Evolutionary conservation across 2,113 vertebrate genomes (phyloP), one percentile per base, ranked within the genome.

Genomic region (Garra rufa): DNA sequence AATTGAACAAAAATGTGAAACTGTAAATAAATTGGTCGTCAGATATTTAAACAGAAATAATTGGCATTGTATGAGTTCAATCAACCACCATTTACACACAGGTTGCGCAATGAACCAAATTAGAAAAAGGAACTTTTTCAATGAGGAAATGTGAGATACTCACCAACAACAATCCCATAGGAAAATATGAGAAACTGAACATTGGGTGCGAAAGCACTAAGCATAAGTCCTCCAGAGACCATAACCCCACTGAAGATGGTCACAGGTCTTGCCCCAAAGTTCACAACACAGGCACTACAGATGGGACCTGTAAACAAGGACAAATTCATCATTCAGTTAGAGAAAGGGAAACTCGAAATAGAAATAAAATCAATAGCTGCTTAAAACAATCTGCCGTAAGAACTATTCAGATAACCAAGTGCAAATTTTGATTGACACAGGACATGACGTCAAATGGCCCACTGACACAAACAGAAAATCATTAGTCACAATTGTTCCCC

Each of bases 171-270:
- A 70, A 96, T 91, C 75, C 96, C 96, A 84, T 96, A 97, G 19
- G 96, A 96, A 90, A 96, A 92, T 86, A 95, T 94, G 2, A 97
- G 93, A 80, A 96, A 96, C 90, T 95, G 96, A 91, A 97, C 92
- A 80, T 94, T 96, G 24, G 96, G 95, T n/a, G 96, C 96, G 85
- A 96, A 96, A 75, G 96, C 95, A 87, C 96, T 97, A 79, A 97
- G 91, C 93, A 97, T 96, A 70, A 96, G 91, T 14, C 96, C 96
- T 2, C 95, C 96, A 0, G 96, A 94, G 81, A 97, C 95, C 94
- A 97, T 94, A 61, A 97, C 96, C 43, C 95, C 93, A 77, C 96
- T 97, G 93, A 97, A 96, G 88, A 97, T 94, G n/a, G 96, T 94
- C 43, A 97, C 95, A 1, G 95, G 90, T 81, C 96, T 95, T 55